phyloP scores from a whole-genome alignment of 2,113 vertebrate species.

The Hydropotes inermis region DNA sequence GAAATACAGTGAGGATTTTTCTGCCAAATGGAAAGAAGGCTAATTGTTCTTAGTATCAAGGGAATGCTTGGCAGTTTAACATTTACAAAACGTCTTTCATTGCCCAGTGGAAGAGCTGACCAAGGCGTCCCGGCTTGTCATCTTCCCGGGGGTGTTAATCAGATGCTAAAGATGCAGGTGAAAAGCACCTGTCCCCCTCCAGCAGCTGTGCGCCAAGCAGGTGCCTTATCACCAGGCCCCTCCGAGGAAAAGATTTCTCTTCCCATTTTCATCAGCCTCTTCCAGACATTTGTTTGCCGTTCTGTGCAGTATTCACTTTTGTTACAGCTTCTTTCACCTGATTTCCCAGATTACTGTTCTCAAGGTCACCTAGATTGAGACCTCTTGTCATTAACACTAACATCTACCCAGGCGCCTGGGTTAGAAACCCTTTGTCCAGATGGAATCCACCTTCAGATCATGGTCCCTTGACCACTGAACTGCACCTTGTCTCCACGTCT shows the following conservation, averaged over 20 bases:
- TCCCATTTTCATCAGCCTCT: background rate
- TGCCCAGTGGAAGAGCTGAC: background rate
- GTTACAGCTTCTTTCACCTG: background rate
- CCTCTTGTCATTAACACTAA: background rate
- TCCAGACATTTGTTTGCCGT: background rate
- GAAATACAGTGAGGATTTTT: background rate
- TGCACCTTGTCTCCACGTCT: background rate
- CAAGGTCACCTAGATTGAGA: background rate
- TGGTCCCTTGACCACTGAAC: background rate
- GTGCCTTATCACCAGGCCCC: background rate
- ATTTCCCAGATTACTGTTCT: background rate
- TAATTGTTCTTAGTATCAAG: background rate
- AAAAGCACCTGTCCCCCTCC: background rate
- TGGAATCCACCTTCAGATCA: background rate
- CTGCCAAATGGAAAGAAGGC: background rate
- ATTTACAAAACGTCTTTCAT: background rate
- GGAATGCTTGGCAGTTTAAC: background rate
- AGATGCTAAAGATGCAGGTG: background rate
- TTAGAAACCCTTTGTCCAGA: background rate
- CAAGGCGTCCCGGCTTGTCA: background rate
- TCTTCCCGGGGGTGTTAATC: background rate
- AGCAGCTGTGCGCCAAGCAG: background rate
- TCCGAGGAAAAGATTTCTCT: background rate
- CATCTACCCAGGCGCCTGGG: background rate
- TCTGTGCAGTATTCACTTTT: background rate